Percentiles rank a stretch among this genome's conserved stretches.
These are phyloP conservation scores for Eira barbara DNA, from an alignment of 2,113 vertebrate species.

Conservation along the genomic window DNA sequence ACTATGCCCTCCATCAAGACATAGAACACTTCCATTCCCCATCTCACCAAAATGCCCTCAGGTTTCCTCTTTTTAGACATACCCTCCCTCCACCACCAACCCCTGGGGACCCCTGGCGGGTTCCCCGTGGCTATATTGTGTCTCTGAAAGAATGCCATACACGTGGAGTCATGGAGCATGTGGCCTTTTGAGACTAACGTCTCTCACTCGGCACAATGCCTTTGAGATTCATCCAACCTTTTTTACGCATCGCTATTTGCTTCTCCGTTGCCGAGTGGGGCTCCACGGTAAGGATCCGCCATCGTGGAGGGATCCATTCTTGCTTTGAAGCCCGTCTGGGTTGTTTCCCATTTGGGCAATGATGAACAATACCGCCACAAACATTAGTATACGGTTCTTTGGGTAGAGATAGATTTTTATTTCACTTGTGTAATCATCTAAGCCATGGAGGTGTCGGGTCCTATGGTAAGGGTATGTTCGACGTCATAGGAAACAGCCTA, in stretches of 20 bases:
- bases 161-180: background rate
- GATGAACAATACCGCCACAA: background rate
- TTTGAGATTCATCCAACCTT: background rate
- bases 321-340: background rate
- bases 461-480: background rate
- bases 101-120: background rate
- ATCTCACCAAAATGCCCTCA: rapidly evolving
- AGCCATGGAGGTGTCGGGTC: background rate
- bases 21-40: background rate
- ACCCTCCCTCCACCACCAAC: background rate
- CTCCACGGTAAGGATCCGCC: background rate
- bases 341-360: background rate
- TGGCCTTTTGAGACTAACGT: background rate
- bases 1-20: background rate
- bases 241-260: rapidly evolving
- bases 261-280: background rate
- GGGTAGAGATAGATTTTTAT: background rate
- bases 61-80: background rate
- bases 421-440: background rate
- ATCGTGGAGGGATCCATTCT: background rate
- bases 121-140: background rate
- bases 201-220: background rate
- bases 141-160: background rate
- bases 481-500: background rate
- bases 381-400: background rate